Evolutionary conservation across 2,113 vertebrate species (phyloP).

Genomic region (Speoplatyrhinus poulsoni): DNA sequence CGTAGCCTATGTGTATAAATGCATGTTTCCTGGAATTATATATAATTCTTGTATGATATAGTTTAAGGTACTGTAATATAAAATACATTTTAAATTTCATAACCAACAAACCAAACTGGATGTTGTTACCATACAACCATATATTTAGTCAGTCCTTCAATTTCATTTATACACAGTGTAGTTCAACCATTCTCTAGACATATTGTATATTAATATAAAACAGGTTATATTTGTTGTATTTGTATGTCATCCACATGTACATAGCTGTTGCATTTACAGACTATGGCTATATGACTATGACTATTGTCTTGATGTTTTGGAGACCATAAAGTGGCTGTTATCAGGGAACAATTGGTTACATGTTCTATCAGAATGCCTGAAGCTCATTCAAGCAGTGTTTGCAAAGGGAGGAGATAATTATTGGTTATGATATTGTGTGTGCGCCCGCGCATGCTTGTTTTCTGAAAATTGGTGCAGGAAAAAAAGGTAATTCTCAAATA

Average conservation of each 20-base stretch:
- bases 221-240: too few species aligned
- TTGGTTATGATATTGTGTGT: not conserved
- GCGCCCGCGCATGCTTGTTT: not conserved
- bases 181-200: too few species aligned
- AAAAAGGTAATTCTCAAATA: not conserved
- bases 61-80: not conserved
- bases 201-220: too few species aligned
- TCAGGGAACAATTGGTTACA: constrained; percentile 12
- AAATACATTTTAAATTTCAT: too few species aligned
- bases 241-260: too few species aligned
- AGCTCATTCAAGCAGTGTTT: constrained; percentile 47
- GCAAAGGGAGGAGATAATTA: constrained; percentile 41
- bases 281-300: not conserved
- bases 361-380: constrained; percentile 13
- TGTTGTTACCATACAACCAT: too few species aligned
- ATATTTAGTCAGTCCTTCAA: too few species aligned
- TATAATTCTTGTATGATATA: constrained; percentile 17
- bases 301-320: not conserved
- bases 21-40: too few species aligned
- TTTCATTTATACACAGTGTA: too few species aligned
- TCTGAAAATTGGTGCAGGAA: not conserved
- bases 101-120: too few species aligned
- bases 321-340: constrained; percentile 16
- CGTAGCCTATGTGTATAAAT: not conserved
- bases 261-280: too few species aligned